These are phyloP conservation scores for Oreonectes daqikongensis DNA, from an alignment of 2,797 vertebrate species.

Conservation along the genomic window DNA sequence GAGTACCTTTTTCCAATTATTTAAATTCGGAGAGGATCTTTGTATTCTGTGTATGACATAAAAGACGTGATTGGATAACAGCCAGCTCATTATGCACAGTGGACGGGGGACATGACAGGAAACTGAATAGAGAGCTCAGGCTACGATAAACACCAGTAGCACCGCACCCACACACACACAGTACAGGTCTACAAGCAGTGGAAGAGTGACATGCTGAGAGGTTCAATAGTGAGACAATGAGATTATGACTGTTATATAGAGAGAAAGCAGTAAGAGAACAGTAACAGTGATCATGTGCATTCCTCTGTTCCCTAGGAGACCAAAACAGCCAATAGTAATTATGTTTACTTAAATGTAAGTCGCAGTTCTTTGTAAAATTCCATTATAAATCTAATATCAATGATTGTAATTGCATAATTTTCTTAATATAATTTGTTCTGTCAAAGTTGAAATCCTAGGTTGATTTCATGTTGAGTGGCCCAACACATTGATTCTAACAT, in stretches of 20 bases:
- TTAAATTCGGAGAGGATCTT: neutral
- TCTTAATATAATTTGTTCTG: neutral
- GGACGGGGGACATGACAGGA: conserved; percentile 48
- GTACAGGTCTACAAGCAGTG: neutral
- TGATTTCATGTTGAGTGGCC: too few species aligned
- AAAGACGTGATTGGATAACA: conserved; percentile 42
- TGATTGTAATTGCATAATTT: neutral
- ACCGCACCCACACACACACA: neutral
- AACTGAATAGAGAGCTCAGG: conserved; percentile 31
- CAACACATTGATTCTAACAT: too few species aligned
- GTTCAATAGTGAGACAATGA: conserved; percentile 29
- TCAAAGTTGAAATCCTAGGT: too few species aligned
- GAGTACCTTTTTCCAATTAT: neutral
- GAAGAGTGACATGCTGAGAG: conserved; percentile 36
- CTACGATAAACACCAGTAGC: conserved; percentile 2
- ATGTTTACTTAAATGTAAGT: neutral
- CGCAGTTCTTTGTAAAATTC: neutral
- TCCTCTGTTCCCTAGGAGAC: neutral
- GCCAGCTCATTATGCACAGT: conserved; percentile 49
- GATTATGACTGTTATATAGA: conserved; percentile 30
- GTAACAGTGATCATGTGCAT: neutral
- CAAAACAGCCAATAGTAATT: neutral
- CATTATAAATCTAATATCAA: neutral
- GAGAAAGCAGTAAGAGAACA: neutral
- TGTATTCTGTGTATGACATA: conserved; percentile 13